Percentiles rank a stretch among this genome's conserved stretches.
Evolutionary conservation across 2,797 vertebrate species (phyloP).

Genomic region (Neosilurus mollespiculum): DNA sequence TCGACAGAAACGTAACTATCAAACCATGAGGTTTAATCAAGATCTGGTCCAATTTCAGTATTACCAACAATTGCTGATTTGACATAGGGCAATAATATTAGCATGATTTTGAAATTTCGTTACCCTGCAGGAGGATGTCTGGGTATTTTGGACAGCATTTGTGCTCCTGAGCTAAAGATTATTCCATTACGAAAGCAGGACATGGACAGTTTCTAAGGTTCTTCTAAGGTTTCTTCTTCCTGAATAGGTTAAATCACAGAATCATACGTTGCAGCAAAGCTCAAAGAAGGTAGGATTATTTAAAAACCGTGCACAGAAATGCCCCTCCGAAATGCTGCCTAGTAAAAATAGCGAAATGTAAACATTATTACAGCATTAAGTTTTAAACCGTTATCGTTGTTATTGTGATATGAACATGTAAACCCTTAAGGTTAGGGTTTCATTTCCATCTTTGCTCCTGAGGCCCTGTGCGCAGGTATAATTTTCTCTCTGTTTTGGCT

Average conservation of each 20-base stretch:
- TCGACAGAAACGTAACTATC: background rate
- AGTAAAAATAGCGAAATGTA: background rate
- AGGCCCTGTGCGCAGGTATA: background rate
- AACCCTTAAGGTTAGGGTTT: background rate
- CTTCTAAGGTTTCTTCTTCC: background rate
- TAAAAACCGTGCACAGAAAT: background rate
- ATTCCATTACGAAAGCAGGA: background rate
- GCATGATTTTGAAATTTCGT: background rate
- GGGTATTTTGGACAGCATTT: background rate
- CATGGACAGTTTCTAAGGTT: background rate
- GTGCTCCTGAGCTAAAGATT: background rate
- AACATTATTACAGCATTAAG: background rate
- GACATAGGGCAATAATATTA: background rate
- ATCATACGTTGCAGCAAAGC: background rate
- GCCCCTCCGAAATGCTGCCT: background rate
- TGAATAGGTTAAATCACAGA: background rate
- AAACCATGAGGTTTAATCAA: background rate
- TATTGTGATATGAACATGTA: constrained; percentile 7
- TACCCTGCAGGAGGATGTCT: background rate
- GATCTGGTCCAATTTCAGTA: background rate
- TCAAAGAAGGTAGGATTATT: background rate
- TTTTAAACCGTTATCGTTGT: background rate
- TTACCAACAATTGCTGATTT: background rate
- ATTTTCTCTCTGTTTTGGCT: background rate
- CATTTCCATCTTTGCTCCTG: background rate